Percentiles rank a stretch among this genome's conserved stretches.
Evolutionary conservation across 1,140 invertebrate genomes (phyloP).

Genomic region (Drosophila insularis): DNA sequence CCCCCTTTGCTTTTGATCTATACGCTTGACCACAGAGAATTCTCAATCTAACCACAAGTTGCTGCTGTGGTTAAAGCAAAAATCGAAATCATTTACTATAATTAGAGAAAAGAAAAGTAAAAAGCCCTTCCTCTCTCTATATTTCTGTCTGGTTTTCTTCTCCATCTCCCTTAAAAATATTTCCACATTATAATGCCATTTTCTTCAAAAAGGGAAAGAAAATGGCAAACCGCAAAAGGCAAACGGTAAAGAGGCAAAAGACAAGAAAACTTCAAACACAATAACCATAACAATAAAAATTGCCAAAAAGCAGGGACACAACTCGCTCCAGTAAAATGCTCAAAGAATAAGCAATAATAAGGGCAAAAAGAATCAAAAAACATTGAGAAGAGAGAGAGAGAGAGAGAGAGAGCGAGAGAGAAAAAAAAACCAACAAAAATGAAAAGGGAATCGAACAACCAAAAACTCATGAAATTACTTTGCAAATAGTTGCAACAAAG

Average conservation of each 20-base stretch:
- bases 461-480: slow-evolving; percentile 69
- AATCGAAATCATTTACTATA: slow-evolving; percentile 9
- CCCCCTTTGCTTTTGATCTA: not conserved
- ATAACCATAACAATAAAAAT: slow-evolving; percentile 61
- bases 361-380: slow-evolving; percentile 2
- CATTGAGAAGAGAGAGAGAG: not conserved
- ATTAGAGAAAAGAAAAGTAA: not conserved
- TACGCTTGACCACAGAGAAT: not conserved
- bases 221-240: slow-evolving; percentile 32
- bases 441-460: slow-evolving; percentile 56
- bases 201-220: slow-evolving; percentile 39
- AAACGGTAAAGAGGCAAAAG: slow-evolving; percentile 42
- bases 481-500: slow-evolving; percentile 57
- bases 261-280: slow-evolving; percentile 62
- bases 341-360: slow-evolving; percentile 1
- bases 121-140: not conserved
- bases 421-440: slow-evolving; percentile 13
- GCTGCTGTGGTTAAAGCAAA: not conserved
- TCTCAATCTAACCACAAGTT: slow-evolving; percentile 3
- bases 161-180: not conserved
- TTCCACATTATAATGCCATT: slow-evolving; percentile 39
- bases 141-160: not conserved
- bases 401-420: no score
- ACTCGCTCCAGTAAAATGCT: not conserved
- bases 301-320: slow-evolving; percentile 29